phyloP scores from a whole-genome alignment of 2,888 invertebrate genomes.

The Spilarctia lutea region DNA sequence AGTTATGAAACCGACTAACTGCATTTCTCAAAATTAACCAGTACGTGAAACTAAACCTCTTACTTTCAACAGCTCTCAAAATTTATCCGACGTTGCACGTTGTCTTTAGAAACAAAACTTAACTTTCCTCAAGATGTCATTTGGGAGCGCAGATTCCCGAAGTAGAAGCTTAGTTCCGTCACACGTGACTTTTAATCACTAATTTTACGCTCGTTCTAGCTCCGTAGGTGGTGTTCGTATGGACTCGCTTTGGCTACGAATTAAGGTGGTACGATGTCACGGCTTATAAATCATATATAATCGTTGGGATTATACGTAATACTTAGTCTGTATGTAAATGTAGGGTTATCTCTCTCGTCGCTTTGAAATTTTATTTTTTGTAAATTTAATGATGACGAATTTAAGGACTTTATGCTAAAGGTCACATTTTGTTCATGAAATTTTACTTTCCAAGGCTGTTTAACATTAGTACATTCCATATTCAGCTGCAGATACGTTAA shows the following conservation, averaged over 20 bases:
- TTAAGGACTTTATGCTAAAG: constrained; percentile 19
- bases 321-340: constrained; percentile 56
- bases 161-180: constrained; percentile 58
- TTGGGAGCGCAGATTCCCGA: constrained; percentile 57
- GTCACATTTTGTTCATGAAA: constrained; percentile 9
- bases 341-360: constrained; percentile 44
- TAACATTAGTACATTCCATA: background rate
- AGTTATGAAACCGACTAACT: background rate
- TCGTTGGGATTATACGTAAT: constrained; percentile 63
- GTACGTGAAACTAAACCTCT: background rate
- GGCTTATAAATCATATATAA: constrained; percentile 79
- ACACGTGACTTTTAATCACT: constrained; percentile 81
- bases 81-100: constrained; percentile 31
- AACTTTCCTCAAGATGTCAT: constrained; percentile 41
- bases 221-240: constrained; percentile 69
- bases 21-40: constrained; percentile 3
- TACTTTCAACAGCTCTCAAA: constrained; percentile 26
- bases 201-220: constrained; percentile 80
- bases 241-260: constrained; percentile 55
- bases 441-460: background rate
- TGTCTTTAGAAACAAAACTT: constrained; percentile 28
- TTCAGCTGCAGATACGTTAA: background rate
- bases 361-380: constrained; percentile 48
- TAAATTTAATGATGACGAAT: constrained; percentile 45
- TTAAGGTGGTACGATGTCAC: constrained; percentile 69